Evolutionary conservation across 2,888 invertebrate genomes (phyloP), one percentile per base, ranked within the genome.

Genomic region (Chalcis sispes): DNA sequence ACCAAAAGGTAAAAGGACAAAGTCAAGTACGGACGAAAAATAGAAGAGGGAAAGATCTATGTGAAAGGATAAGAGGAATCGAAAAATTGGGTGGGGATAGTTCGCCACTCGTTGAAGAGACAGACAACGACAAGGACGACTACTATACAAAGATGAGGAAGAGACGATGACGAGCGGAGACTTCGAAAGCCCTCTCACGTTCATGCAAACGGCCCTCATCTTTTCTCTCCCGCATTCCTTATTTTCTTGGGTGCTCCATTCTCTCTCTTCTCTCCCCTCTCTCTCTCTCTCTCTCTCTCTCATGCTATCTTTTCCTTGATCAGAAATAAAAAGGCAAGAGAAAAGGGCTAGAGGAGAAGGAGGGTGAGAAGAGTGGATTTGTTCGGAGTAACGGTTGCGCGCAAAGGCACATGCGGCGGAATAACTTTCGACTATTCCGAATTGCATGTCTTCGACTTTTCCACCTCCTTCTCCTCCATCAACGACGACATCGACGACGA

Each of bases 121-220:
- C n/a, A n/a, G n/a, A n/a, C n/a, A n/a, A n/a, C n/a, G n/a, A n/a
- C n/a, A n/a, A n/a, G n/a, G 42, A 13, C 32, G 48, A 50, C 65
- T 54, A 20, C 50, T 69, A 64, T 69, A 64, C 71, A 66, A 65
- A 59, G 75, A 74, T 4, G 50, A 25, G 56, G 64, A 67, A 23
- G 36, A 23, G 36, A 29, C 46, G 23, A 75, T 40, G 36, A 70
- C 23, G 32, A 23, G 42, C 25, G 36, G 27, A n/a, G 58, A 62
- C 52, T 42, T 75, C 50, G 72, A 23, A 67, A 58, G 77, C 73
- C 48, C 70, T 48, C 70, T 77, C 70, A 75, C 75, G 65, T 79
- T 52, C 52, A 25, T 29, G 54, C 61, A 77, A 74, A 74, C 79
- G 72, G 77, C 77, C 78, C 72, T 77, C 77, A 77, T 75, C 70